These are phyloP conservation scores for Martes martes DNA, from an alignment of 2,113 vertebrate genomes.

Conservation along the genomic window DNA sequence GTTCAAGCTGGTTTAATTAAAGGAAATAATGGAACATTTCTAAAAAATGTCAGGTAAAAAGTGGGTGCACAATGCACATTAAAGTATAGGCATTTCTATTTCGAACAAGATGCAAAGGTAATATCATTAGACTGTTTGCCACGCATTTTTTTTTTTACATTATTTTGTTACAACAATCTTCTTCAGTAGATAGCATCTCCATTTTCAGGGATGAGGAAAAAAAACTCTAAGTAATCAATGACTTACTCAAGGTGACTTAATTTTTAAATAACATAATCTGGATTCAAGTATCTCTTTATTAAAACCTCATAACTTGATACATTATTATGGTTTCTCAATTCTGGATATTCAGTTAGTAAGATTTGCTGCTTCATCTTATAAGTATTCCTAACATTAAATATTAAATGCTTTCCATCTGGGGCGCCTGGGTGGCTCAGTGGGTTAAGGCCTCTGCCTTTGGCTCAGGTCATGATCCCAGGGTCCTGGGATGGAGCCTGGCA, in stretches of 20 bases:
- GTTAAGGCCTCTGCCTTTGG: too few species aligned
- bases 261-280: background rate
- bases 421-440: too few species aligned
- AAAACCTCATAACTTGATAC: background rate
- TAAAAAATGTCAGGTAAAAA: background rate
- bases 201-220: background rate
- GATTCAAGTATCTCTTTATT: background rate
- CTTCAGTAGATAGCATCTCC: background rate
- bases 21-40: background rate
- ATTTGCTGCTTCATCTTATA: background rate
- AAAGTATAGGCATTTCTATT: background rate
- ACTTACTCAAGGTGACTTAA: background rate
- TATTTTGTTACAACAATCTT: background rate
- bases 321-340: background rate
- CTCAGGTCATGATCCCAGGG: too few species aligned
- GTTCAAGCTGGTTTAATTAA: background rate
- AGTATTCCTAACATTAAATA: slow-evolving; percentile 11
- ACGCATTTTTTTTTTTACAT: background rate
- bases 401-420: background rate
- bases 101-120: background rate
- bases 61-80: background rate
- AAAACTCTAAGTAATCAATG: background rate
- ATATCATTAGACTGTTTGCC: background rate
- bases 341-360: background rate
- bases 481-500: too few species aligned